Percentiles rank a stretch among this genome's conserved stretches.
Evolutionary conservation across 2,113 vertebrate genomes (phyloP).

Genomic region (Pterocles burchelli): DNA sequence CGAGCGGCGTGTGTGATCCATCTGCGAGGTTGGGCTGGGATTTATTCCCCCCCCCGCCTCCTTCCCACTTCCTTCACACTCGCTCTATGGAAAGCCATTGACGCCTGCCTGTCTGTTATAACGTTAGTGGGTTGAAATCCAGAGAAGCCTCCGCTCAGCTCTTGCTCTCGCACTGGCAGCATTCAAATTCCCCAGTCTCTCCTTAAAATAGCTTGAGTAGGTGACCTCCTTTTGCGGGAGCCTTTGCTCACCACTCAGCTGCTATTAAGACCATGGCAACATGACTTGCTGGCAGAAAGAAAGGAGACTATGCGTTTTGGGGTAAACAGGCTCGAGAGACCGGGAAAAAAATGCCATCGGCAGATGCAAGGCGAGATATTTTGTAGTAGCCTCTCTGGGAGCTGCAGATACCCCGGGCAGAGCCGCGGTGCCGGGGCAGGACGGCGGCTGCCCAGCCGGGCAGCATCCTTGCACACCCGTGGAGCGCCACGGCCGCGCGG

Average conservation of each 20-base stretch:
- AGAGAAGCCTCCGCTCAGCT: constrained; percentile 62
- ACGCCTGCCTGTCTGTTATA: constrained; percentile 80
- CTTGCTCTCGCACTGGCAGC: constrained; percentile 60
- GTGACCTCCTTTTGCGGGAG: constrained; percentile 52
- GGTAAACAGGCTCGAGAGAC: not conserved
- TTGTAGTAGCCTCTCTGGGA: not conserved
- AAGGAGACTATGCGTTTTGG: not conserved
- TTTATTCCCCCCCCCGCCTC: not conserved
- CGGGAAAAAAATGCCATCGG: not conserved
- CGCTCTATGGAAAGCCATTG: constrained; percentile 70
- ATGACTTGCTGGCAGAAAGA: not conserved
- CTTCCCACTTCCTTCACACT: constrained; percentile 73
- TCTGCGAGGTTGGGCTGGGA: constrained; percentile 55
- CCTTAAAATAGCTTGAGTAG: constrained; percentile 60
- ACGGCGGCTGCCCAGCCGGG: not conserved
- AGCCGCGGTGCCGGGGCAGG: not conserved
- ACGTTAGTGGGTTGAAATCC: constrained; percentile 59
- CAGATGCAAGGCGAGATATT: not conserved
- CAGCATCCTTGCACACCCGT: not conserved
- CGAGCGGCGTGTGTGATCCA: constrained; percentile 81
- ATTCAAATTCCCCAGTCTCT: constrained; percentile 47
- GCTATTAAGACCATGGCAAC: constrained; percentile 47
- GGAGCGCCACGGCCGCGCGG: not conserved
- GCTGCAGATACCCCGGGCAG: not conserved
- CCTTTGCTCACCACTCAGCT: constrained; percentile 54